Base-by-base conservation (phyloP, 1,140 invertebrate species). In the Euura lappo region DNA sequence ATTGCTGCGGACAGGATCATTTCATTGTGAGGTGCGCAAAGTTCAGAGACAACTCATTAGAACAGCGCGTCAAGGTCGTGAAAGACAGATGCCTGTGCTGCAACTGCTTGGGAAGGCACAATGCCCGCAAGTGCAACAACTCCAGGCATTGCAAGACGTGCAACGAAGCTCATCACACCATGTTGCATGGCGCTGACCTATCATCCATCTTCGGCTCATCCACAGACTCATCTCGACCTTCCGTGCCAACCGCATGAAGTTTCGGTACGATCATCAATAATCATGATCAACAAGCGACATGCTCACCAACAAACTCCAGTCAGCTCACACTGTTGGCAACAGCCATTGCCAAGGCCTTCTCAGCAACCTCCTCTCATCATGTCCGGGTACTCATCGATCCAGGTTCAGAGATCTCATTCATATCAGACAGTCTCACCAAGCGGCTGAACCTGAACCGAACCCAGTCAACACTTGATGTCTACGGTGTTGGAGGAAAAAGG, bases 311-410 rank as follows among this genome's bases (percentile, higher is more conserved):
- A 2, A 11, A 51, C 1, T 2, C 2, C 47, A 51, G 47, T 2
- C 11, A 11, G 6, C 47, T 11, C 47, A 72, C 67, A 6, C 45
- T 72, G 60, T 68, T 75, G n/a, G 74, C 71, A 43, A 75, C 74
- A 10, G 71, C 74, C 28, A 11, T 72, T 2, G 71, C 74, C 45
- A 64, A 2, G 3, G 44, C 65, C 6, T 10, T 47, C 51, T 66
- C 71, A 70, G 44, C 70, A 2, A 44, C 11, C 2, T 69, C 1
- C 6, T 2, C 68, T 46, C 68, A 75, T n/a, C n/a, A 70, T 4
- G 70, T 70, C 65, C 70, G 72, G 6, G 6, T 74, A 11, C 72
- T 72, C 51, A 70, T 74, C 64, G 72, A 74, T 67, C 70, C 72
- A 8, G 72, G 70, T 3, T 76, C 75, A 8, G 69, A 76, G 65